phyloP scores from a whole-genome alignment of 2,797 vertebrate species.

The Rhadinocentrus ornatus region DNA sequence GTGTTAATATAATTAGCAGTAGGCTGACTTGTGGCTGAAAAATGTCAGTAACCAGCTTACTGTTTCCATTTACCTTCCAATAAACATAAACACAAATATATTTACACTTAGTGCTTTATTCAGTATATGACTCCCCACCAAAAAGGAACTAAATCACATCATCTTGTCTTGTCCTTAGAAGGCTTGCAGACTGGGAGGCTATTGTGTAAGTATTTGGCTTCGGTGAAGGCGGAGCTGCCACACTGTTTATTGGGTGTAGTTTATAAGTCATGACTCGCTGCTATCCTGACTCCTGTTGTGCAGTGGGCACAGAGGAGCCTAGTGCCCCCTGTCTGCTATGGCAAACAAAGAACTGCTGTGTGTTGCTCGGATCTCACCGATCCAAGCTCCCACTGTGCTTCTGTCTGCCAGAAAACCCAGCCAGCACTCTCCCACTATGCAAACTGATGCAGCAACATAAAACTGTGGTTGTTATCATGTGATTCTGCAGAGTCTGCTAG shows the following conservation, averaged over 20 bases:
- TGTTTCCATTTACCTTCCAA: conserved; percentile 1
- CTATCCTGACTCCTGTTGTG: conserved; percentile 24
- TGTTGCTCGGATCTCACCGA: conserved; percentile 51
- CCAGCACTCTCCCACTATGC: conserved; percentile 82
- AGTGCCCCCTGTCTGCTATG: conserved; percentile 56
- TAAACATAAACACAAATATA: not conserved
- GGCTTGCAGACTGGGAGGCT: conserved; percentile 47
- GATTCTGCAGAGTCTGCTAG: conserved; percentile 1
- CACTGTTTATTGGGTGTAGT: conserved; percentile 51
- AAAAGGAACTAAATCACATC: conserved; percentile 40
- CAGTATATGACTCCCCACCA: too few relatives aligned
- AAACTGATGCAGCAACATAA: conserved; percentile 88
- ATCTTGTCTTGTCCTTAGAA: conserved; percentile 71
- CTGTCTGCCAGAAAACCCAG: conserved; percentile 73
- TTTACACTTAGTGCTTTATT: conserved; percentile 5
- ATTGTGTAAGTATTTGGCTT: conserved; percentile 27
- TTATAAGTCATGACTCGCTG: conserved; percentile 36
- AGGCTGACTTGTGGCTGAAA: conserved; percentile 1
- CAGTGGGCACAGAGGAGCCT: conserved; percentile 36
- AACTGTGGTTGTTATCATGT: conserved; percentile 64
- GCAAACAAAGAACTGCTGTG: conserved; percentile 75
- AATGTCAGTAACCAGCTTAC: not conserved
- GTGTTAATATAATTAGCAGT: conserved; percentile 7
- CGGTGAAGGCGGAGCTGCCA: conserved; percentile 35
- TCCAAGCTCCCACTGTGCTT: conserved; percentile 36